Percentiles rank a stretch among this genome's conserved stretches.
phyloP scores from a whole-genome alignment of 92 coral and sea anemone species.

The Ricordea florida region DNA sequence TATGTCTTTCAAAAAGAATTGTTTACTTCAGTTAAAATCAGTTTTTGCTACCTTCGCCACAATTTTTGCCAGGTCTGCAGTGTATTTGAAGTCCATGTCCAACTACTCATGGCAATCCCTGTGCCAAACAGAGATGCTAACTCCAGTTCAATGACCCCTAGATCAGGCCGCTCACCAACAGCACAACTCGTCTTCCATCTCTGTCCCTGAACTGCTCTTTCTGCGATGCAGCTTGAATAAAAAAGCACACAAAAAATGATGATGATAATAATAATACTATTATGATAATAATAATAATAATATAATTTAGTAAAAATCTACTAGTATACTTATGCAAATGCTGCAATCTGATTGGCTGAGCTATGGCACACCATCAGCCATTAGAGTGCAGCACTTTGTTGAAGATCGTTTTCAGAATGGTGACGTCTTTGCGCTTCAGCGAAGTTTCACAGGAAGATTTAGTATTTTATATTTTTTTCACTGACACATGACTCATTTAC shows the following conservation, averaged over 20 bases:
- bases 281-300: too few relatives aligned
- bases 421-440: too few relatives aligned
- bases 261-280: not conserved
- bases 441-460: too few relatives aligned
- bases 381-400: too few relatives aligned
- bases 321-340: too few relatives aligned
- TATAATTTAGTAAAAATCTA: too few relatives aligned
- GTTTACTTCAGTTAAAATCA: not conserved
- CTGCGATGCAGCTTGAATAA: conserved; percentile 82
- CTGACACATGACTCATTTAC: too few relatives aligned
- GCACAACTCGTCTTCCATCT: conserved; percentile 59
- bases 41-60: conserved; percentile 85
- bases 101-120: conserved; percentile 96
- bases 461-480: too few relatives aligned
- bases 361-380: too few relatives aligned
- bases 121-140: conserved; percentile 94
- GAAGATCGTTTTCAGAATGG: too few relatives aligned
- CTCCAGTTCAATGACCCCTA: conserved; percentile 86
- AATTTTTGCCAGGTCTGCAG: conserved; percentile 91
- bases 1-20: too few relatives aligned
- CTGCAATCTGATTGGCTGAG: too few relatives aligned
- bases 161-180: conserved; percentile 73
- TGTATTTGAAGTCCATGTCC: conserved; percentile 98
- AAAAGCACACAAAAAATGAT: not conserved
- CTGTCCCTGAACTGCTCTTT: conserved; percentile 69